A percentile compares a stretch with the other conserved stretches of the same genome.
Conservation (phyloP, 2,888 invertebrate species). For the Drosophila quinaria region DNA sequence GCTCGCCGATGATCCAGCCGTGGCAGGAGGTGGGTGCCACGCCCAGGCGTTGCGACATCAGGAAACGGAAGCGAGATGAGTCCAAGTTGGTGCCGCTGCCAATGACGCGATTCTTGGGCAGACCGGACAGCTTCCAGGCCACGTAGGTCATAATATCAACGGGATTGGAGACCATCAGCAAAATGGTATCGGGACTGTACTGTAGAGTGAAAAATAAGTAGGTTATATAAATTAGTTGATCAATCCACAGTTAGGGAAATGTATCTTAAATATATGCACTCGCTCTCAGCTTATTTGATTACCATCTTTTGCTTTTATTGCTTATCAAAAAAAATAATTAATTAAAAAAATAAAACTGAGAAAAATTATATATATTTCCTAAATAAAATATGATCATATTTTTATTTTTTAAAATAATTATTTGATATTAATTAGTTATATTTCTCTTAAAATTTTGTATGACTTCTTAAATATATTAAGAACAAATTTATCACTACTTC, state of each 20-base stretch:
- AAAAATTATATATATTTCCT: too few relatives aligned
- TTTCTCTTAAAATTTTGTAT: too few relatives aligned
- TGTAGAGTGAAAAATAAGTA: background rate
- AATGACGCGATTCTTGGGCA: slow-evolving; percentile 94
- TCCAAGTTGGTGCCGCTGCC: slow-evolving; percentile 98
- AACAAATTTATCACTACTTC: too few relatives aligned
- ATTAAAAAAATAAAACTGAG: background rate
- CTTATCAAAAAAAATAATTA: background rate
- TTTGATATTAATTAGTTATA: too few relatives aligned
- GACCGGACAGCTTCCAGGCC: slow-evolving; percentile 96
- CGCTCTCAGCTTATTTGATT: background rate
- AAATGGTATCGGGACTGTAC: slow-evolving; percentile 94
- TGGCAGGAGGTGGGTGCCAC: slow-evolving; percentile 94
- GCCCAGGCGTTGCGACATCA: slow-evolving; percentile 92
- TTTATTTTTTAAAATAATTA: too few relatives aligned
- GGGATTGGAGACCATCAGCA: slow-evolving; percentile 96
- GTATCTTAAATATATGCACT: background rate
- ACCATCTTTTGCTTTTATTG: too few relatives aligned
- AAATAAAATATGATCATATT: too few relatives aligned
- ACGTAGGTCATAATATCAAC: slow-evolving; percentile 97
- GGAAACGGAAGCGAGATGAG: slow-evolving; percentile 95
- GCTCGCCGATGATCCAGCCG: slow-evolving; percentile 97
- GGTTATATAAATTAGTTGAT: background rate
- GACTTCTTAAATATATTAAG: too few relatives aligned
- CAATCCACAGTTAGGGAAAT: background rate